These are phyloP conservation scores for Eustalomyia histrio DNA, from an alignment of 2,888 invertebrate species.

Conservation along the genomic window DNA sequence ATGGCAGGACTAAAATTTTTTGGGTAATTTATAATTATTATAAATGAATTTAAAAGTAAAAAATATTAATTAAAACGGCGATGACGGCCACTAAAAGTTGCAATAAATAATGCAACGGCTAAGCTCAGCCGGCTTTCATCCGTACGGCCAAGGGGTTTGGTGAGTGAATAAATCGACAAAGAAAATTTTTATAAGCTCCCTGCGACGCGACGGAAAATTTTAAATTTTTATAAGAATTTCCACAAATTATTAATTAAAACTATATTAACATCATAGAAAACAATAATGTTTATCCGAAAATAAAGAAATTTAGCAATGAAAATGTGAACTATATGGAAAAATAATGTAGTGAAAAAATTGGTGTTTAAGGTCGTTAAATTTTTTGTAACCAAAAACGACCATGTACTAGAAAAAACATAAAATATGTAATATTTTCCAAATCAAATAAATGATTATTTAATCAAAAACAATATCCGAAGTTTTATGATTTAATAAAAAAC, in stretches of 20 bases:
- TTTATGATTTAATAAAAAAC: not conserved
- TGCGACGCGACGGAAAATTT: slow-evolving; percentile 66
- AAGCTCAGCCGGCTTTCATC: too few relatives aligned
- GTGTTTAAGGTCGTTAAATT: slow-evolving; percentile 60
- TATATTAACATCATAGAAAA: slow-evolving; percentile 42
- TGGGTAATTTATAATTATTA: too few relatives aligned
- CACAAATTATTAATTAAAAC: slow-evolving; percentile 61
- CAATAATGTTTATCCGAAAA: slow-evolving; percentile 50
- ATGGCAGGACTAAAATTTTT: too few relatives aligned
- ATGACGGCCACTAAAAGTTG: too few relatives aligned
- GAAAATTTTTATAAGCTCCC: slow-evolving; percentile 64
- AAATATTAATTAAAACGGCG: too few relatives aligned
- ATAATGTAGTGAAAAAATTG: slow-evolving; percentile 37
- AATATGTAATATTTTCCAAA: not conserved
- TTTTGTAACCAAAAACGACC: slow-evolving; percentile 56
- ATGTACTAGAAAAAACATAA: slow-evolving; percentile 37
- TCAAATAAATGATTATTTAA: not conserved
- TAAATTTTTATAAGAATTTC: slow-evolving; percentile 61
- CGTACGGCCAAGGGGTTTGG: too few relatives aligned
- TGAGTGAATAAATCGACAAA: slow-evolving; percentile 63
- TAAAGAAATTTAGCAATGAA: slow-evolving; percentile 38
- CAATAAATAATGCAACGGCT: too few relatives aligned
- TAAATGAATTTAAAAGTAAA: too few relatives aligned
- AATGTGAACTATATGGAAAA: slow-evolving; percentile 50
- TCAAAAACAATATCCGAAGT: not conserved